These are phyloP conservation scores for Acropora tenuis DNA, from an alignment of 64 coral and sea anemone species.

Conservation along the genomic window DNA sequence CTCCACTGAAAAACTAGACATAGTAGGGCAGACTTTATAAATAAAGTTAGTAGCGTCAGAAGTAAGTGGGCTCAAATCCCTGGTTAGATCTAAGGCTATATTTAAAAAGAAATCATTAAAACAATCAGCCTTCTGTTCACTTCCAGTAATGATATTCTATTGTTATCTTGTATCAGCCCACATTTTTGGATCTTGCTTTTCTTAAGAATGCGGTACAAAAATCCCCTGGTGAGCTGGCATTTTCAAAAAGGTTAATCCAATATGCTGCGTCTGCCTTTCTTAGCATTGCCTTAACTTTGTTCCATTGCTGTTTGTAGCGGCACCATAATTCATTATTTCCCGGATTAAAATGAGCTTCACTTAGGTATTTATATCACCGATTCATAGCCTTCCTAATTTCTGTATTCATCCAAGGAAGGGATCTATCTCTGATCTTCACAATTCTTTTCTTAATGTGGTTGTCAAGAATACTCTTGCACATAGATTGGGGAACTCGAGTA, in stretches of 20 bases:
- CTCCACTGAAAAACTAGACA: background rate
- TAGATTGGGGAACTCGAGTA: too few relatives aligned
- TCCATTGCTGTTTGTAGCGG: background rate
- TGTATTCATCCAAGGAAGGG: too few relatives aligned
- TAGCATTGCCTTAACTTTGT: background rate
- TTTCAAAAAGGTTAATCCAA: too few relatives aligned
- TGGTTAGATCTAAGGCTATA: too few relatives aligned
- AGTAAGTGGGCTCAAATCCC: background rate
- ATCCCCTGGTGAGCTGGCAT: background rate
- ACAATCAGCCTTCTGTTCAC: slow-evolving; percentile 21
- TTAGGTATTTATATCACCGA: background rate
- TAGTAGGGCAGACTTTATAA: slow-evolving; percentile 18
- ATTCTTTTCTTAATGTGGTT: background rate
- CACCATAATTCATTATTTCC: background rate
- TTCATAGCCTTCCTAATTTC: too few relatives aligned
- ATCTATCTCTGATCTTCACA: too few relatives aligned
- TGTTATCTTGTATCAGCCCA: slow-evolving; percentile 6
- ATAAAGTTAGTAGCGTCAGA: slow-evolving; percentile 25
- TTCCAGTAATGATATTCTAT: slow-evolving; percentile 22
- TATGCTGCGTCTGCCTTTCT: too few relatives aligned
- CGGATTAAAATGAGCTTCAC: background rate
- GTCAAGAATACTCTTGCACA: background rate
- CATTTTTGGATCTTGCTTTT: slow-evolving; percentile 12
- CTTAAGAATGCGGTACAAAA: slow-evolving; percentile 7
- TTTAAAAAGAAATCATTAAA: slow-evolving; percentile 13